Base-by-base conservation (phyloP, 2,888 invertebrate genomes). In the Nomada lathburiana region DNA sequence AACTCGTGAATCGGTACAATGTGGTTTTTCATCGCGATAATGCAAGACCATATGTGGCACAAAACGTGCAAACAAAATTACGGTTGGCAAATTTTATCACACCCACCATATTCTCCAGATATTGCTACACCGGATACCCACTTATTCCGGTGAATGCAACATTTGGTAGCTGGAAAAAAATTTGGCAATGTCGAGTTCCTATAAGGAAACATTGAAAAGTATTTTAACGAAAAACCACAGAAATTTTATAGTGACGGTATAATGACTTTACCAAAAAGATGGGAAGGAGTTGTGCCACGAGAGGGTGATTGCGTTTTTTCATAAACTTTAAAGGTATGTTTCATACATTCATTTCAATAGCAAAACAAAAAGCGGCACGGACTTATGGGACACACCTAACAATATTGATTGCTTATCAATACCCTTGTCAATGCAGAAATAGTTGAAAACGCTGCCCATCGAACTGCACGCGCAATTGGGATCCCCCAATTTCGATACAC, bases 331-430 rank as follows among this genome's bases (percentile, higher is more conserved):
- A 26, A 26, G 26, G 26, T 26, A 26, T 26, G 0, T 26, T 26
- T 26, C 26, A 26, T 2, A 26, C 26, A 26, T 26, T 2, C 1
- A 26, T 26, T 26, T 26, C 42, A 59, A 23, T 26, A 23, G 59
- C 13, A 59, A 13, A 3, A 23, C 29, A 2, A 59, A 11, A 59
- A 20, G 0, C 59, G 16, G 59, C 26, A 59, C 23, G 29, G 20
- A 59, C 59, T 59, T 59, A 59, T 59, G 59, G 59, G 59, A 59
- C 59, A 26, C n/a, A 59, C 29, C 29, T 59, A 59, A 44, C 3
- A 44, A 7, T 7, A 29, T 7, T 7, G 0, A 29, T 29, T 29
- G 29, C 29, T 7, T 7, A 7, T 7, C 29, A 29, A 7, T 29
- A 29, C 7, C 29, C 7, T 29, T 29, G 29, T 7, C 7, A 29